Conservation (phyloP, 2,113 vertebrate species). For the Seriola quinqueradiata region DNA sequence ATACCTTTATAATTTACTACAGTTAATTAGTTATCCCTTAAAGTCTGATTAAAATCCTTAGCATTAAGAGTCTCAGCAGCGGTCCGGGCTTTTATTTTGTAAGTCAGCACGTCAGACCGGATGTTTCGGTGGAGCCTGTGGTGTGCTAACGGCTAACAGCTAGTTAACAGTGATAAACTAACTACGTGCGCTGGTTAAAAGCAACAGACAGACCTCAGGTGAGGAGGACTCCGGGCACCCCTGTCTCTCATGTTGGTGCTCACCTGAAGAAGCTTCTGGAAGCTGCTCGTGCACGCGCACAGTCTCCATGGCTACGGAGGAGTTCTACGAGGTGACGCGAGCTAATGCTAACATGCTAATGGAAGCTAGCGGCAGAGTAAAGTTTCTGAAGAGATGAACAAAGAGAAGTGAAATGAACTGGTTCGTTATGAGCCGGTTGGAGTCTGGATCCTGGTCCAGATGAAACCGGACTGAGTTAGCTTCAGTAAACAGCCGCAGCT, state of each 20-base stretch:
- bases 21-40: too few species aligned
- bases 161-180: neutral
- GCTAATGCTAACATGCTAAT: constrained; percentile 64
- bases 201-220: neutral
- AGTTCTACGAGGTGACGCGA: constrained; percentile 82
- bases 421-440: neutral
- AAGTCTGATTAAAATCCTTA: too few species aligned
- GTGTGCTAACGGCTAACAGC: constrained; percentile 46
- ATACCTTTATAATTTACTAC: too few species aligned
- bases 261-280: constrained; percentile 36
- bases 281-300: constrained; percentile 43
- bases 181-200: neutral
- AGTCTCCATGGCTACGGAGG: constrained; percentile 82
- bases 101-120: constrained; percentile 7
- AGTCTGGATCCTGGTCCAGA: too few species aligned
- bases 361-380: constrained; percentile 17
- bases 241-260: constrained; percentile 32
- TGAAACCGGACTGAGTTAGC: neutral
- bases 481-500: neutral
- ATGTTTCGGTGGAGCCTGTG: neutral
- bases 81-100: constrained; percentile 59
- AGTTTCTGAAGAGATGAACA: neutral
- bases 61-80: too few species aligned
- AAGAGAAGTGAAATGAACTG: neutral
- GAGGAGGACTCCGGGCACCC: neutral